Conservation (phyloP, 2,888 invertebrate species). For the Argyra leucocephala region DNA sequence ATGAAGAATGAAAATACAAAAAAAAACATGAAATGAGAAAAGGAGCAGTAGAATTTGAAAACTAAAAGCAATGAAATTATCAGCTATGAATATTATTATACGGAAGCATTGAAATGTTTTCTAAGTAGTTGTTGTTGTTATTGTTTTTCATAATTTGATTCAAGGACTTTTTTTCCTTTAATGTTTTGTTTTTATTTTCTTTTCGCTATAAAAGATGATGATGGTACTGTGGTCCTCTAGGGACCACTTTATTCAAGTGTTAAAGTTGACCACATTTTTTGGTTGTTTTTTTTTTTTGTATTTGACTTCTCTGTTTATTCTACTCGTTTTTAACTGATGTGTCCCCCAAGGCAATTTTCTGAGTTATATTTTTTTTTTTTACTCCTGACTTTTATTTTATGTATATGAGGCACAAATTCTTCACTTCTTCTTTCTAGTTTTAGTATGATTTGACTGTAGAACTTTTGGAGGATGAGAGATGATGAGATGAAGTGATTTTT, state of each 20-base stretch:
- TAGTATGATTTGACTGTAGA: too few relatives aligned
- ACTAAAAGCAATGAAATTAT: too few relatives aligned
- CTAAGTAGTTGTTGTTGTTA: neutral
- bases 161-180: neutral
- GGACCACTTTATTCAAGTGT: slow-evolving; percentile 11
- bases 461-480: too few relatives aligned
- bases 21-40: too few relatives aligned
- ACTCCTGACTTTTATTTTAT: too few relatives aligned
- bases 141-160: neutral
- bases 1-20: too few relatives aligned
- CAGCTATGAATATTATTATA: neutral
- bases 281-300: neutral
- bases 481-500: too few relatives aligned
- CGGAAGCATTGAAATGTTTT: neutral
- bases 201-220: neutral
- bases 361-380: too few relatives aligned
- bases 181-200: neutral
- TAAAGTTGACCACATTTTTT: slow-evolving; percentile 10
- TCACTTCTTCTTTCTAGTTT: too few relatives aligned
- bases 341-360: slow-evolving; percentile 5
- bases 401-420: too few relatives aligned
- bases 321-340: neutral
- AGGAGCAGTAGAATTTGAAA: too few relatives aligned
- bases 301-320: neutral
- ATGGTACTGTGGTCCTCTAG: neutral